Conservation (phyloP, 2,113 vertebrate species). For the Forbesichthys papilliferus region DNA sequence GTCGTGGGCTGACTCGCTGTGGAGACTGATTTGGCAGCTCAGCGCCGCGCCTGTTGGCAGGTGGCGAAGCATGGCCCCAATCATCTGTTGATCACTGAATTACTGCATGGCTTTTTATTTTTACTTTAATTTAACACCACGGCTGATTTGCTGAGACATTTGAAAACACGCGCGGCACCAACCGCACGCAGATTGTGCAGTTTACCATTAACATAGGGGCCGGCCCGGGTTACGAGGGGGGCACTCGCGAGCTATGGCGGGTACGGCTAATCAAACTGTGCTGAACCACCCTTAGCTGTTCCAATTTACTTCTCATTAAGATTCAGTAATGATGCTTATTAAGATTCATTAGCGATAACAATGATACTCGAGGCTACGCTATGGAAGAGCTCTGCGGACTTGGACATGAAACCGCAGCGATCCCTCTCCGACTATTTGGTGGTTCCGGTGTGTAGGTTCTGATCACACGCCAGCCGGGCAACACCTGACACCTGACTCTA, state of each 20-base stretch:
- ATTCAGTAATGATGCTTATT: constrained; percentile 16
- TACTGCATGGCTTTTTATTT: constrained; percentile 26
- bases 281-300: constrained; percentile 5
- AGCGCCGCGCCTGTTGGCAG: constrained; percentile 63
- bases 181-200: constrained; percentile 36
- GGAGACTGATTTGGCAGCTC: constrained; percentile 69
- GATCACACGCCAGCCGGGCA: background rate
- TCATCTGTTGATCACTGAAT: constrained; percentile 62
- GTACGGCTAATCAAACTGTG: constrained; percentile 22
- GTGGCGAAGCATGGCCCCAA: constrained; percentile 55
- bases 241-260: constrained; percentile 17
- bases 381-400: background rate
- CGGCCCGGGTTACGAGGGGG: constrained; percentile 29
- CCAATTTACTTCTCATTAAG: constrained; percentile 18
- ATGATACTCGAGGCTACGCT: background rate
- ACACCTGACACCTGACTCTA: background rate
- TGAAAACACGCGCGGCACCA: constrained; percentile 28
- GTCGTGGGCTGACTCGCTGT: constrained; percentile 59
- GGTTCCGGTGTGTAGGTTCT: background rate
- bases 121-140: constrained; percentile 41
- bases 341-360: constrained; percentile 9
- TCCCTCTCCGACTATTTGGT: background rate
- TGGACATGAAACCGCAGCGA: background rate
- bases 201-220: constrained; percentile 31
- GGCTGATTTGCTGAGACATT: constrained; percentile 43